These are phyloP conservation scores for Dromius quadrimaculatus DNA, from an alignment of 2,888 invertebrate genomes.

Conservation along the genomic window DNA sequence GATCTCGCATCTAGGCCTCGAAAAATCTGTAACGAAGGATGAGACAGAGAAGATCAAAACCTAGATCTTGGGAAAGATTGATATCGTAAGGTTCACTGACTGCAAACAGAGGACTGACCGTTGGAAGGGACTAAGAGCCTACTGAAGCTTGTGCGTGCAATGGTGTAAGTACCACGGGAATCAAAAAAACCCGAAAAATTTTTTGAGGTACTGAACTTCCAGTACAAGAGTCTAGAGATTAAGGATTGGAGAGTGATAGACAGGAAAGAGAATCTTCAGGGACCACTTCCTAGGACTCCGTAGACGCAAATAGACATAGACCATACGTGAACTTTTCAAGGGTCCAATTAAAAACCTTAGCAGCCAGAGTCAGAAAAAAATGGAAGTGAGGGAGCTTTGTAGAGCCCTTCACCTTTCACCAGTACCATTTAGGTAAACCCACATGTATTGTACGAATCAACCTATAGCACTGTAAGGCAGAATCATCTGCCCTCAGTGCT, in stretches of 20 bases:
- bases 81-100: too few relatives aligned
- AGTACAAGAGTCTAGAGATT: not conserved
- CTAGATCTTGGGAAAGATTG: too few relatives aligned
- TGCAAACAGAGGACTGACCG: too few relatives aligned
- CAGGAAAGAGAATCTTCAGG: constrained; percentile 1
- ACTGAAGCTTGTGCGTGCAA: too few relatives aligned
- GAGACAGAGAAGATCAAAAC: too few relatives aligned
- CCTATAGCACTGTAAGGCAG: not conserved
- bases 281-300: not conserved
- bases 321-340: not conserved
- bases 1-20: too few relatives aligned
- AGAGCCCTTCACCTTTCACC: not conserved
- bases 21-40: too few relatives aligned
- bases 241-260: not conserved
- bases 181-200: constrained; percentile 6
- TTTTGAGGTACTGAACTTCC: not conserved
- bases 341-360: not conserved
- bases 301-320: not conserved
- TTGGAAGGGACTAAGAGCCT: too few relatives aligned
- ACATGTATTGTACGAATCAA: not conserved
- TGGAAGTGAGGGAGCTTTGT: not conserved
- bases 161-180: too few relatives aligned
- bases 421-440: not conserved
- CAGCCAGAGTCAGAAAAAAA: not conserved
- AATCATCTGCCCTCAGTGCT: not conserved